Percentiles rank a stretch among this genome's conserved stretches.
phyloP scores from a whole-genome alignment of 2,888 invertebrate genomes.

The Meloe dianella region DNA sequence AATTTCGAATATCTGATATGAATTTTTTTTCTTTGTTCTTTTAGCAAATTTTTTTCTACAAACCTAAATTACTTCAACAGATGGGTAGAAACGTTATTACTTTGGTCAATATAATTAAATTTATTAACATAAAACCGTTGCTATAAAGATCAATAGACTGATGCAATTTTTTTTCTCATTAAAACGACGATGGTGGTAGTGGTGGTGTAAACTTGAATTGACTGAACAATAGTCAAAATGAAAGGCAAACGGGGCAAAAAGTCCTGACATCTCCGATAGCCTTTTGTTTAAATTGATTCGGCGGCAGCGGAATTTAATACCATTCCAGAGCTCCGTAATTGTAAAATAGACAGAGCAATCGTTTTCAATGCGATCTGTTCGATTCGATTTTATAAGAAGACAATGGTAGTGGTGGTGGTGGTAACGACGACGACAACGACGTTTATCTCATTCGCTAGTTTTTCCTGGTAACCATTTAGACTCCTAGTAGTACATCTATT shows the following conservation, averaged over 20 bases:
- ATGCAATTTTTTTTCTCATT: slow-evolving; percentile 30
- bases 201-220: slow-evolving; percentile 11
- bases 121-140: slow-evolving; percentile 23
- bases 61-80: not conserved
- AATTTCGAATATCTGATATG: not conserved
- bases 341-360: slow-evolving; percentile 48
- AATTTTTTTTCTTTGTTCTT: not conserved
- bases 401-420: not conserved
- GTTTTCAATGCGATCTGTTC: slow-evolving; percentile 33
- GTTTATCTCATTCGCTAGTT: not conserved
- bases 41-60: not conserved
- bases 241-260: slow-evolving; percentile 48
- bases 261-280: slow-evolving; percentile 50
- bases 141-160: slow-evolving; percentile 22
- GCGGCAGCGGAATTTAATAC: slow-evolving; percentile 56
- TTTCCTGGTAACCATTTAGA: not conserved
- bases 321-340: slow-evolving; percentile 53
- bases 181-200: slow-evolving; percentile 17
- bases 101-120: slow-evolving; percentile 21
- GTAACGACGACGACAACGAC: not conserved
- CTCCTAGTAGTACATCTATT: not conserved
- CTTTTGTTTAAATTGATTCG: slow-evolving; percentile 57
- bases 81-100: not conserved
- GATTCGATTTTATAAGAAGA: slow-evolving; percentile 36
- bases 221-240: slow-evolving; percentile 46